A percentile compares a stretch with the other conserved stretches of the same genome.
Evolutionary conservation across 2,797 vertebrate species (phyloP).

Genomic region (Enteromius unitaeniatus): DNA sequence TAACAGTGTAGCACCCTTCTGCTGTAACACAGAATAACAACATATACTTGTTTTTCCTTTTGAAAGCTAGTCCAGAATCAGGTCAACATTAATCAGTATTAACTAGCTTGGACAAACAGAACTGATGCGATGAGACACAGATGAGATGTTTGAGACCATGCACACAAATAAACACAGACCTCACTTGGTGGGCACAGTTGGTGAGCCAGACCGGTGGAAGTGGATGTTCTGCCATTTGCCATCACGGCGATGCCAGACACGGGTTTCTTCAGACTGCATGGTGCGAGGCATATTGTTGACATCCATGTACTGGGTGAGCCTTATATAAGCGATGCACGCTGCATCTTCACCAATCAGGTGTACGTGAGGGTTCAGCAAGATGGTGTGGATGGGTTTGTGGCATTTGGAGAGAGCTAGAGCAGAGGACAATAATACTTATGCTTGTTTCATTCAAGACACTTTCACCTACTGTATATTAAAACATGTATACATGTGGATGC

Average conservation of each 20-base stretch:
- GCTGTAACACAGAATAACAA: background rate
- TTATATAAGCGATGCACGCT: constrained; percentile 94
- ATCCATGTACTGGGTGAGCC: constrained; percentile 96
- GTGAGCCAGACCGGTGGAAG: constrained; percentile 96
- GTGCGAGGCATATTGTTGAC: constrained; percentile 88
- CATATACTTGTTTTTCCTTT: background rate
- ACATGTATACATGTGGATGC: background rate
- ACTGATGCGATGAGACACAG: background rate
- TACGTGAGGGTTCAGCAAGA: constrained; percentile 95
- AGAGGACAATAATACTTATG: background rate
- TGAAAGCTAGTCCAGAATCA: background rate
- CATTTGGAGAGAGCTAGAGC: constrained; percentile 87
- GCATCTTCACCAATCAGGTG: constrained; percentile 96
- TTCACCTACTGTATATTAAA: background rate
- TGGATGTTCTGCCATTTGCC: constrained; percentile 98
- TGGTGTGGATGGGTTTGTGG: constrained; percentile 92
- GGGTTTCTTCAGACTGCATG: constrained; percentile 96
- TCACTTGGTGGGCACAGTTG: constrained; percentile 93
- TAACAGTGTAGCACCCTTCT: background rate
- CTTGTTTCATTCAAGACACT: background rate
- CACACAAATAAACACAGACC: constrained; percentile 40
- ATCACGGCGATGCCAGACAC: constrained; percentile 97
- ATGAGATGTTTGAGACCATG: background rate
- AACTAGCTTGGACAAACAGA: background rate
- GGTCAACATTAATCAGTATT: background rate